These are phyloP conservation scores for Apoda limacodes DNA, from an alignment of 2,888 invertebrate species.

Conservation along the genomic window DNA sequence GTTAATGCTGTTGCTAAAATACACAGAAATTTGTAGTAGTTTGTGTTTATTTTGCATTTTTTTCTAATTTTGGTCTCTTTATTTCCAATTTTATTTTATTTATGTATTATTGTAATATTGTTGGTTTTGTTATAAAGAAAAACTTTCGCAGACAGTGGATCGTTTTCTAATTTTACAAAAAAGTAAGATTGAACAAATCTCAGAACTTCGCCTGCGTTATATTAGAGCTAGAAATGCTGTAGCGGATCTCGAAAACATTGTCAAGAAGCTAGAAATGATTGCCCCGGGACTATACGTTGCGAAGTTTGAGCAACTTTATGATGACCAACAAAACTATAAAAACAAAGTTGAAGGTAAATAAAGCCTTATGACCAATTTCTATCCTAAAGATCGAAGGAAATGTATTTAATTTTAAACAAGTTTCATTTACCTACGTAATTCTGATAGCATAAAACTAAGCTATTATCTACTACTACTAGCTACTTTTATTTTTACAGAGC, in stretches of 20 bases:
- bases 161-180: conserved; percentile 47
- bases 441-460: not conserved
- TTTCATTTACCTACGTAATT: not conserved
- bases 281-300: conserved; percentile 57
- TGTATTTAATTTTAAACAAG: not conserved
- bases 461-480: too few relatives aligned
- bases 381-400: too few relatives aligned
- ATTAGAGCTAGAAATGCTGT: conserved; percentile 55
- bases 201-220: conserved; percentile 46
- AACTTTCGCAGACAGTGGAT: conserved; percentile 39
- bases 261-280: conserved; percentile 46
- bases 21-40: conserved; percentile 1
- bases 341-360: conserved; percentile 59
- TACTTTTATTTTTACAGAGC: conserved; percentile 35
- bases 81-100: too few relatives aligned
- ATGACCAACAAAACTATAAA: conserved; percentile 49
- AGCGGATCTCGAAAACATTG: conserved; percentile 40
- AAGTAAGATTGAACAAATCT: conserved; percentile 44
- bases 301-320: conserved; percentile 50
- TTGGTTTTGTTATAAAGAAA: conserved; percentile 1
- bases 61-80: not conserved
- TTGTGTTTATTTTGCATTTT: not conserved
- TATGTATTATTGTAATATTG: not conserved
- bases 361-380: conserved; percentile 61
- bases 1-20: too few relatives aligned